Base-by-base conservation (phyloP, 2,113 vertebrate genomes). In the Bostrychus sinensis region DNA sequence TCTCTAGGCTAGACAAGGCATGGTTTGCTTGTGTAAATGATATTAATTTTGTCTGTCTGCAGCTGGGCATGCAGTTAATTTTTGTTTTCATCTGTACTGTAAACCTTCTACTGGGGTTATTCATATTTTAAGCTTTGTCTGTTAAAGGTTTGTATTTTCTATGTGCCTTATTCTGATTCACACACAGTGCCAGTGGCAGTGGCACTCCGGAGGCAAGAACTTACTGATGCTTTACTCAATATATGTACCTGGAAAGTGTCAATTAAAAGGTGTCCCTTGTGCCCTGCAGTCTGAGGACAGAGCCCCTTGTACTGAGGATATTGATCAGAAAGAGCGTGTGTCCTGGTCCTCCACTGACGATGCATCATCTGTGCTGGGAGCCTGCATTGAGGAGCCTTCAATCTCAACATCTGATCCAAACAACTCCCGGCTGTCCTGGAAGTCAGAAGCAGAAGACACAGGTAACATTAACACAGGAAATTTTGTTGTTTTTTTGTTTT, bases 331-430 rank as follows among this genome's bases (percentile, higher is more conserved):
- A 32, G 69, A 75, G 9, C 66, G 72, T 5, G 50, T 66, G 25
- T 92, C 92, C 66, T 87, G 89, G 43, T 94, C 94, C 36, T 95
- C 94, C 9, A 90, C 91, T 0, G 93, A 95, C 7, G 93, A 96
- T 65, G 85, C 48, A 14, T 51, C 92, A 0, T 54, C 85, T 22
- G 91, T 89, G 38, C 61, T 90, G 64, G 93, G 91, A 56, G 89
- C 87, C 32, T 89, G 88, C 69, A 91, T 91, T 63, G 53, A 51
- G 22, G 57, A 76, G 43, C 61, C 36, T 51, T 51, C 48, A 51
- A 30, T 51, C 26, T 28, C 48, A 28, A 28, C 14, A 14, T 30
- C 48, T 10, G 48, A 51, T 51, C 14, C 48, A 51, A 51, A 51
- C 48, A 51, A 16, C 48, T 51, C 78, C 34, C 63, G 42, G 19